Evolutionary conservation across 2,888 invertebrate species (phyloP), one percentile per base, ranked within the genome.

Genomic region (Diaperis boleti): DNA sequence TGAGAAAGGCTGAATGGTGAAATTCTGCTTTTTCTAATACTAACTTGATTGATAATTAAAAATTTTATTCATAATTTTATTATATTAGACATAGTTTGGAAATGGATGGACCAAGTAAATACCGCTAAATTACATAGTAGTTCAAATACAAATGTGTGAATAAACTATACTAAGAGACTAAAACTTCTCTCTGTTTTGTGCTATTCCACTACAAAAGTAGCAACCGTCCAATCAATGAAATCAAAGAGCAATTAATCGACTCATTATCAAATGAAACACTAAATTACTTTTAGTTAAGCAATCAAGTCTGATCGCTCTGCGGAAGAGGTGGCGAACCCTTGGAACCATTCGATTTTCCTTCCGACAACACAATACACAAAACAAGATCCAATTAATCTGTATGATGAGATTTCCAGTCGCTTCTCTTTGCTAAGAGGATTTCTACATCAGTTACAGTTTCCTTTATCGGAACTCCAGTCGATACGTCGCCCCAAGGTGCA

Each of bases 341-440:
- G n/a, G 47, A 45, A 8, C 26, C 26, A 42, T 26, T 56, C 56
- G 22, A 29, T 33, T 33, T 26, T 45, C 22, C 33, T 33, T 44
- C 18, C 47, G 15, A 31, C 37, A 31, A 45, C 35, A 55, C 55
- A 61, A 61, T 55, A 47, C 42, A 56, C 49, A 42, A 49, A 57
- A 56, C 56, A 62, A 57, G 50, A 49, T 62, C 56, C 56, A 62
- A 62, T 62, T 62, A 62, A 50, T 62, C 49, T 17, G 35, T 61
- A 62, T 41, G 62, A 62, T 56, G 62, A 62, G 56, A 56, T 56
- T 56, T 50, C 49, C 35, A 39, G 52, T 54, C 54, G 54, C 33
- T 44, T 35, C 47, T 45, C 13, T 35, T 44, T 31, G 14, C 56
- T 62, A 56, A 49, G 44, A 35, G 62, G 62, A 62, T 62, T 62